A percentile compares a stretch with the other conserved stretches of the same genome.
Evolutionary conservation across 2,113 vertebrate genomes (phyloP).

Genomic region (Baryphthengus martii): DNA sequence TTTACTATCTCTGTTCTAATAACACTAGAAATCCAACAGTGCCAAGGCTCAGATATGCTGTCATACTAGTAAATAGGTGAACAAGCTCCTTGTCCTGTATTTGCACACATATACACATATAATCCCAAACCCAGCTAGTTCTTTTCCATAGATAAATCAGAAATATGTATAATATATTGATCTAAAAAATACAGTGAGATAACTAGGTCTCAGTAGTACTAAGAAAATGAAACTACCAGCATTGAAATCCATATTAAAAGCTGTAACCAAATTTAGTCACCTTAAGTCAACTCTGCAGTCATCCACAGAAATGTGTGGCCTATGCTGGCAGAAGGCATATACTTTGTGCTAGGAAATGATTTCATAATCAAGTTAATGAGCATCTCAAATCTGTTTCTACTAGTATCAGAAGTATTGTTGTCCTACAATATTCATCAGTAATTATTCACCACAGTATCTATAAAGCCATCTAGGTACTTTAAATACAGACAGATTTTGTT

Average conservation of each 20-base stretch:
- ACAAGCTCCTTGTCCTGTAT: not conserved
- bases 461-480: not conserved
- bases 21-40: not conserved
- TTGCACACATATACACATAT: not conserved
- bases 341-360: not conserved
- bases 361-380: not conserved
- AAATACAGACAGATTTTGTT: not conserved
- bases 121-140: accelerated
- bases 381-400: not conserved
- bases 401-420: not conserved
- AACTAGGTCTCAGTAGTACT: not conserved
- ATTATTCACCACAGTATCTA: not conserved
- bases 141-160: not conserved
- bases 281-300: not conserved
- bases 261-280: not conserved
- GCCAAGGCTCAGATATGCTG: not conserved
- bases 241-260: no score
- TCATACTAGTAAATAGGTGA: not conserved
- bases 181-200: not conserved
- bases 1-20: not conserved
- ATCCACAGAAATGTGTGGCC: not conserved
- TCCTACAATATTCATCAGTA: not conserved
- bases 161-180: not conserved
- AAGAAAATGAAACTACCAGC: not conserved
- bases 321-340: not conserved